These are phyloP conservation scores for Alexandromys fortis DNA, from an alignment of 2,113 vertebrate genomes.

Conservation along the genomic window DNA sequence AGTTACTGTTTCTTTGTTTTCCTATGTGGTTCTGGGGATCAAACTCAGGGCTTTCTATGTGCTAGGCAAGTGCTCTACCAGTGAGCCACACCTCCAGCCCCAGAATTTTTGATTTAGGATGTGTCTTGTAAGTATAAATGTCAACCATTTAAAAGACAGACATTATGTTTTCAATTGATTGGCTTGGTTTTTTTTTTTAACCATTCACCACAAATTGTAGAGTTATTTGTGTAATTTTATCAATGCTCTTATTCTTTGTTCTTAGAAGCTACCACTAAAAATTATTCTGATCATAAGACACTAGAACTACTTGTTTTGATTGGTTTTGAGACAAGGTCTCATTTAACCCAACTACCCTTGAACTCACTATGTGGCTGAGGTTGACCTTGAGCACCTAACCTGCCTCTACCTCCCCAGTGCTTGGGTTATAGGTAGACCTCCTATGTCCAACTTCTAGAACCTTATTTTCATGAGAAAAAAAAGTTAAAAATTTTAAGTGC, in stretches of 20 bases:
- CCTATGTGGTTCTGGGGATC: background rate
- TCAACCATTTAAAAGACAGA: slow-evolving; percentile 25
- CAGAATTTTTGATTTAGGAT: background rate
- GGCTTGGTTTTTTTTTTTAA: background rate
- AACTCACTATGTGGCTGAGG: background rate
- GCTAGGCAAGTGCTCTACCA: background rate
- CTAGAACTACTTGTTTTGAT: background rate
- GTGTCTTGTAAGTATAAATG: background rate
- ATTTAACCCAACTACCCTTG: background rate
- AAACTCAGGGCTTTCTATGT: background rate
- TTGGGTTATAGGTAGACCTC: background rate
- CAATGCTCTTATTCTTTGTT: background rate
- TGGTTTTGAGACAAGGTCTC: background rate
- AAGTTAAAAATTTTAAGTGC: background rate
- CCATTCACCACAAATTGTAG: background rate
- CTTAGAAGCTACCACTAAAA: background rate
- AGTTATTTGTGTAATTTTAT: slow-evolving; percentile 5
- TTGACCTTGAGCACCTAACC: background rate
- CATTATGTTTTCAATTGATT: slow-evolving; percentile 35
- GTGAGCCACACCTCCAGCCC: background rate
- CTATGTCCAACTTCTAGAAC: background rate
- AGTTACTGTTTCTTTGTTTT: background rate
- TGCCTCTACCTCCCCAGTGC: background rate
- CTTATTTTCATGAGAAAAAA: slow-evolving; percentile 25
- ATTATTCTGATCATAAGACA: background rate